These are phyloP conservation scores for Holothuria leucospilota DNA, from an alignment of 53 echinoderm and acorn worm genomes.

Conservation along the genomic window DNA sequence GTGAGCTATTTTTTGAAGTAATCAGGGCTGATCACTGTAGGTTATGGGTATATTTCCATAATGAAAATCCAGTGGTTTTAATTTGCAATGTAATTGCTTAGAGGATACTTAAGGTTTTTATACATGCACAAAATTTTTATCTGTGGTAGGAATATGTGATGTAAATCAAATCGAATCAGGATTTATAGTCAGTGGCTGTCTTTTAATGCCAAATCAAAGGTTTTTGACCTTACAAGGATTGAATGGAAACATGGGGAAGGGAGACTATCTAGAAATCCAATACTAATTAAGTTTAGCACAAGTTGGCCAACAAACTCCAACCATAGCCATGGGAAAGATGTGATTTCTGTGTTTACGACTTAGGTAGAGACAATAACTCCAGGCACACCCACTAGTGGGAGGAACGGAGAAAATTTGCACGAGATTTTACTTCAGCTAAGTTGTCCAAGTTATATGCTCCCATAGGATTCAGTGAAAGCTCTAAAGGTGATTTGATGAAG, in stretches of 20 bases:
- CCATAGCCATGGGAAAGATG: not conserved
- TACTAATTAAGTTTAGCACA: constrained; percentile 40
- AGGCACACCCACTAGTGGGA: constrained; percentile 6
- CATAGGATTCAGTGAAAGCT: not conserved
- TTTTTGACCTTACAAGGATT: constrained; percentile 21
- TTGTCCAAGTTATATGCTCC: constrained; percentile 18
- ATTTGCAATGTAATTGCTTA: too few relatives aligned
- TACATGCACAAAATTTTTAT: too few relatives aligned
- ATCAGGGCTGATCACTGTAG: too few relatives aligned
- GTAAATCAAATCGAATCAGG: too few relatives aligned
- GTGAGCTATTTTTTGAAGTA: too few relatives aligned
- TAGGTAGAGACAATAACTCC: constrained; percentile 13
- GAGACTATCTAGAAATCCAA: constrained; percentile 16
- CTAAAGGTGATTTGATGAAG: too few relatives aligned
- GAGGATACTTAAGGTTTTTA: too few relatives aligned
- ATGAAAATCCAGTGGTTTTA: too few relatives aligned
- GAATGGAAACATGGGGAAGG: not conserved
- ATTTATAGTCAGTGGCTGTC: too few relatives aligned
- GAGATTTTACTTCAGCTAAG: constrained; percentile 15
- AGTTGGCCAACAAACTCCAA: constrained; percentile 18
- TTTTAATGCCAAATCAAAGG: too few relatives aligned
- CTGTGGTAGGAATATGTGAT: too few relatives aligned
- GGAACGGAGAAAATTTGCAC: not conserved
- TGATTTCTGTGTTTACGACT: not conserved
- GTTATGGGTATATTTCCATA: too few relatives aligned